A percentile compares a stretch with the other conserved stretches of the same genome.
Conservation (phyloP, 2,888 invertebrate species). For the Drosophila sordidula region DNA sequence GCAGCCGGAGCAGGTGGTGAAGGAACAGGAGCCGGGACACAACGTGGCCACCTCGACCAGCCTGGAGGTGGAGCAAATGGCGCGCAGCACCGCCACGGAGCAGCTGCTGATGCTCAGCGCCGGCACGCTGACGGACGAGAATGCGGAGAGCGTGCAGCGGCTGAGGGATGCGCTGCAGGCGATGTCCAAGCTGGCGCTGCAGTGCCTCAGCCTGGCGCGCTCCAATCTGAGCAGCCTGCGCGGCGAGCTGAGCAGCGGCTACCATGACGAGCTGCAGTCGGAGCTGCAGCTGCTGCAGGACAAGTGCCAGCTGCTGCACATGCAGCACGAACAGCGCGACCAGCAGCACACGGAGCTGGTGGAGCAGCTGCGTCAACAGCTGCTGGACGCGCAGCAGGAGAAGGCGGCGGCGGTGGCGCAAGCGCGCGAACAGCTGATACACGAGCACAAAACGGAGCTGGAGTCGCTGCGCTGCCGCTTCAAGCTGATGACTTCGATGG, state of each 20-base stretch:
- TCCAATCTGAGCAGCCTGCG: conserved; percentile 87
- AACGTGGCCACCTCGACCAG: conserved; percentile 76
- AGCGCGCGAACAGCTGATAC: conserved; percentile 89
- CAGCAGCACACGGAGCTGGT: conserved; percentile 80
- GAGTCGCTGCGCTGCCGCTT: conserved; percentile 91
- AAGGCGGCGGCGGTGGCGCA: conserved; percentile 88
- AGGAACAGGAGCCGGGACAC: neutral
- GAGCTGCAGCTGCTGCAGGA: conserved; percentile 86
- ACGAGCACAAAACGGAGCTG: conserved; percentile 91
- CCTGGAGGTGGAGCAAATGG: conserved; percentile 60
- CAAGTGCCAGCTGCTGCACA: conserved; percentile 86
- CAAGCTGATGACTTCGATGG: conserved; percentile 91
- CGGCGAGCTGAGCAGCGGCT: conserved; percentile 85
- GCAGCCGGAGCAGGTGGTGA: no score
- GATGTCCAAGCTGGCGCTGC: conserved; percentile 86
- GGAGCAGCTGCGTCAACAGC: conserved; percentile 76
- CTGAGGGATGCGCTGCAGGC: conserved; percentile 86
- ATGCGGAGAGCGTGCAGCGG: conserved; percentile 89
- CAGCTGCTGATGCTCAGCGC: conserved; percentile 74
- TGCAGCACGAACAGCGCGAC: conserved; percentile 86
- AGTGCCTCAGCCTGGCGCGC: conserved; percentile 87
- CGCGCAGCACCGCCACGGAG: conserved; percentile 81
- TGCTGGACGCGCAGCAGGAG: conserved; percentile 67
- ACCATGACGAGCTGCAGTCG: conserved; percentile 86
- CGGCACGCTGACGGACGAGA: conserved; percentile 85